Evolutionary conservation across 2,888 invertebrate species (phyloP), one percentile per base, ranked within the genome.

Genomic region (Ophion obscuratus): DNA sequence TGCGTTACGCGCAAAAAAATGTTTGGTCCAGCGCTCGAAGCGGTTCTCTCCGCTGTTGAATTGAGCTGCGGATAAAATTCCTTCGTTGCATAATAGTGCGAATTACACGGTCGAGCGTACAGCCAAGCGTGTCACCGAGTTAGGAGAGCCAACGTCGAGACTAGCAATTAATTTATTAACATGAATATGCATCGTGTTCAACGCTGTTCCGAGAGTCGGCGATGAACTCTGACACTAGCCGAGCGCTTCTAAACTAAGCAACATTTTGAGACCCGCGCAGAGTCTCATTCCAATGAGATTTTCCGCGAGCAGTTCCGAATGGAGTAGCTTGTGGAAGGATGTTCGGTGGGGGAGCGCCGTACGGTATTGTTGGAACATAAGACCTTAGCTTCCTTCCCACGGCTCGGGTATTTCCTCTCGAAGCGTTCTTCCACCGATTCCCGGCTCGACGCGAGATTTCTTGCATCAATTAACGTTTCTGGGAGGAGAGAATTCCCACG

Each of bases 371-470:
- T 17, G 7, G 31, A 78, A 68, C 89, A 92, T 92, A 91, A 91
- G 90, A 92, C 92, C 90, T 91, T 91, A 91, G 87, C 90, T 91
- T 83, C 89, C 89, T 93, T 93, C 93, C 92, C 93, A 93, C 92
- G 91, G 89, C 87, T 88, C 90, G 86, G 3, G 88, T 88, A 90
- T 92, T 93, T 93, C 93, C 93, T 93, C 90, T 91, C 91, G 92
- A 89, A 87, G 88, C 84, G 88, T 91, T 89, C 47, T 6, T 88
- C 90, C 88, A 86, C 88, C 88, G 90, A 91, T 92, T 93, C 92
- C 92, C 92, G 90, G 89, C 90, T 92, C 88, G 87, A 92, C 91
- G 90, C 91, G 89, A 93, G 92, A 93, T 92, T 92, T 92, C 92
- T 90, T 87, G 86, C 88, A 90, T 90, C 93, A 93, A 94, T 94